Base-by-base conservation (phyloP, 2,113 vertebrate species). In the Pangasianodon gigas region DNA sequence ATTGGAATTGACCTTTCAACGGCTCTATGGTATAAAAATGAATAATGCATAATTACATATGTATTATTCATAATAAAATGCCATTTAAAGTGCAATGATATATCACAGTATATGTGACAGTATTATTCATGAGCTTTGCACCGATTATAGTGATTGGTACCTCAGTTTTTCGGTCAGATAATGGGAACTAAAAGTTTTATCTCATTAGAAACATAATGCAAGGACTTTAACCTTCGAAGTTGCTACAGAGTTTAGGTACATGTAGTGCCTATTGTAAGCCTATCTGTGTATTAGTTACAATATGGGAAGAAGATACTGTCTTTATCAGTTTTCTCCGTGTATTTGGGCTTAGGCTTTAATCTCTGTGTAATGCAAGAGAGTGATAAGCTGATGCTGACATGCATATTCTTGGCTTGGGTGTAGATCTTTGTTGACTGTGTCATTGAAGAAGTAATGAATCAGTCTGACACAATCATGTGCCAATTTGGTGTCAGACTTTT, bases 271-370 rank as follows among this genome's bases (percentile, higher is more conserved):
- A 51, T 77, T 71, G 18, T 87, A 48, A 44, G 54, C 16, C 4
- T 86, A 54, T 86, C 32, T 60, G 44, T 37, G 37, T 67, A 16
- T 82, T 60, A 1, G 37, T 75, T 32, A 24, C 56, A 58, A 2
- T 75, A 58, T 32, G 29, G 87, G 26, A 37, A 44, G 37, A 67
- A 62, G 77, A 54, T 83, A 16, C 0, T 71, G 54, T 9, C 14
- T 54, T 89, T 91, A 89, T 91, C 88, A 48, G 29, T 65, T 54
- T 69, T 56, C 6, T 67, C 19, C 37, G 69, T 56, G 65, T 88
- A 52, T 58, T 77, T 48, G 29, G 69, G 62, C n/a, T 71, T 69
- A 54, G 46, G 44, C 41, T n/a, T 62, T 46, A 67, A 37, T 24
- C 58, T 24, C 58, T 69, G n/a, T 62, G 56, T 60, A 48, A 9